Percentiles rank a stretch among this genome's conserved stretches.
Evolutionary conservation across 1,140 invertebrate genomes (phyloP).

Genomic region (Metopolophium dirhodum): DNA sequence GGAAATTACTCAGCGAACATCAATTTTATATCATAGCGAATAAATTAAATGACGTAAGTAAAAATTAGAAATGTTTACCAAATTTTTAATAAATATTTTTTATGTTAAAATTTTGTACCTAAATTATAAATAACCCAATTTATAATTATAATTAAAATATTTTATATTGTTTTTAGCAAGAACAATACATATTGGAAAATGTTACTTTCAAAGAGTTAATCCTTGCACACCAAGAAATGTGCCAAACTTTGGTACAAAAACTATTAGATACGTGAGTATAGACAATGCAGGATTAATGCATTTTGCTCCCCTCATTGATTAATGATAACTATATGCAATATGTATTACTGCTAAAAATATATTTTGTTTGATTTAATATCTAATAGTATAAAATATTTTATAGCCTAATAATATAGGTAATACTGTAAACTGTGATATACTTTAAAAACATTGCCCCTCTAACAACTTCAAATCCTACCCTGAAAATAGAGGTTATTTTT

Average conservation of each 20-base stretch:
- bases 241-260: slow-evolving; percentile 52
- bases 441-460: not conserved
- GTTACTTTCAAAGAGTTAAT: slow-evolving; percentile 44
- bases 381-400: not conserved
- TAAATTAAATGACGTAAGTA: slow-evolving; percentile 67
- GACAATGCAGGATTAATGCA: not conserved
- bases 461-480: rapidly evolving
- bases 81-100: not conserved
- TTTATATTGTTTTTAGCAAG: slow-evolving; percentile 38
- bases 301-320: not conserved
- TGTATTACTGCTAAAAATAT: not conserved
- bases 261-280: slow-evolving; percentile 47
- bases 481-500: not conserved
- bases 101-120: not conserved
- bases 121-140: not conserved
- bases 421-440: not conserved
- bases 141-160: not conserved
- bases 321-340: not conserved
- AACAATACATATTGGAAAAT: slow-evolving; percentile 35
- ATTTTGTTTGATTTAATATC: not conserved
- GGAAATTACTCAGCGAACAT: slow-evolving; percentile 92
- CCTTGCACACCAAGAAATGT: slow-evolving; percentile 41
- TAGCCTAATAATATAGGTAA: not conserved
- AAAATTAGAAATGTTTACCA: not conserved
- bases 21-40: slow-evolving; percentile 82